Evolutionary conservation across 2,113 vertebrate species (phyloP).

Genomic region (Clarias macrocephalus): DNA sequence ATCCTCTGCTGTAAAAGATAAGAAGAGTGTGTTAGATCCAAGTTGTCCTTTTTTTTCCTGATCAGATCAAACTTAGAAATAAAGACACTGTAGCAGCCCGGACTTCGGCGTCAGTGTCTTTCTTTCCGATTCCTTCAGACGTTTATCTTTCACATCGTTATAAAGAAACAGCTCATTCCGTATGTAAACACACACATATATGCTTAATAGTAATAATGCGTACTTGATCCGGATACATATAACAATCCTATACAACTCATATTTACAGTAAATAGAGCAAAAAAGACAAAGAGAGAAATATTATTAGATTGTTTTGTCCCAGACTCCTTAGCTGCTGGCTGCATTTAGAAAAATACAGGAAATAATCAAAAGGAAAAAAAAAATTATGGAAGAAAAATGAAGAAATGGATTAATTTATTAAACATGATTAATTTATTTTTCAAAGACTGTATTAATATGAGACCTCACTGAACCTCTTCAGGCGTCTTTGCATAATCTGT

Average conservation of each 20-base stretch:
- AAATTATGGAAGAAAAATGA: background rate
- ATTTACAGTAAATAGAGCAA: conserved; percentile 81
- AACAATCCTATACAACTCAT: conserved; percentile 83
- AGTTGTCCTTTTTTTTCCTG: background rate
- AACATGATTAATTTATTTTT: background rate
- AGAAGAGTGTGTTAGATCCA: background rate
- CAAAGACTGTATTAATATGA: background rate
- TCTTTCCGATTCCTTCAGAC: background rate
- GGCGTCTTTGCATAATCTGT: background rate
- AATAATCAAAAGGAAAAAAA: background rate
- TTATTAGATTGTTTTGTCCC: conserved; percentile 66
- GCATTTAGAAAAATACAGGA: background rate
- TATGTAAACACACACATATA: conserved; percentile 77
- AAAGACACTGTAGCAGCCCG: background rate
- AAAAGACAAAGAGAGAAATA: conserved; percentile 72
- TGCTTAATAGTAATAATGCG: conserved; percentile 72
- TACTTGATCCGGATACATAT: conserved; percentile 76
- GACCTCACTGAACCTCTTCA: background rate
- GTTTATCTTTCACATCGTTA: conserved; percentile 8
- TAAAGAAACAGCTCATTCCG: conserved; percentile 76
- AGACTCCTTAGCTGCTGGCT: conserved; percentile 87
- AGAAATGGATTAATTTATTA: background rate
- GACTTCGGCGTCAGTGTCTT: background rate
- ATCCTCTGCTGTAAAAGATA: background rate
- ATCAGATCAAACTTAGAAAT: background rate